A percentile compares a stretch with the other conserved stretches of the same genome.
phyloP scores from a whole-genome alignment of 2,797 vertebrate species.

The Sitta carolinensis region DNA sequence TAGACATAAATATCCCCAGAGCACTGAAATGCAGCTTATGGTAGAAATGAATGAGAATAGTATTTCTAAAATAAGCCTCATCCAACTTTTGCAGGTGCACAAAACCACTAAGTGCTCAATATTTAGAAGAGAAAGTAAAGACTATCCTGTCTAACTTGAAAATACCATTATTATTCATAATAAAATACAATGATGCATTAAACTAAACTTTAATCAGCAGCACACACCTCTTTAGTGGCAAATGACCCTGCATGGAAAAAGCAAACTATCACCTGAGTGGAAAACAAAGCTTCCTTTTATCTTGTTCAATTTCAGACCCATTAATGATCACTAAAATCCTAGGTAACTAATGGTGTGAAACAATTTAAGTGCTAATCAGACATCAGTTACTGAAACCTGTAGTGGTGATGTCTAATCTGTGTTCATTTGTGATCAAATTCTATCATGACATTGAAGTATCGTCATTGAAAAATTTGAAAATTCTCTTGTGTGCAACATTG shows the following conservation, averaged over 20 bases:
- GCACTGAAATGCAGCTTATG: neutral
- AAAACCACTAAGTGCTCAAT: neutral
- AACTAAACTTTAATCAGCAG: constrained; percentile 9
- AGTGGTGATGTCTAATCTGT: neutral
- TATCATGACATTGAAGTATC: neutral
- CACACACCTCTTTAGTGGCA: neutral
- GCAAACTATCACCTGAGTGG: neutral
- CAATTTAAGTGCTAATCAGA: constrained; percentile 23
- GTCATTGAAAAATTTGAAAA: neutral
- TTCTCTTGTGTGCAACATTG: neutral
- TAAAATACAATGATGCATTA: neutral
- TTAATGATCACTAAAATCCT: neutral
- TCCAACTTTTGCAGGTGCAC: neutral
- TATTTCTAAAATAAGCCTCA: neutral
- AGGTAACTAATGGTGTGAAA: neutral
- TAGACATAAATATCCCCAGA: neutral
- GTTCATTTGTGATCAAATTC: neutral
- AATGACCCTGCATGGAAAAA: neutral
- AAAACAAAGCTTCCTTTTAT: constrained; percentile 22
- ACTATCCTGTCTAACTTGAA: neutral
- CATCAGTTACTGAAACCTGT: neutral
- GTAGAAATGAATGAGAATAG: neutral
- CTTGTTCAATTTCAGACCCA: neutral
- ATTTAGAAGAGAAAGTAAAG: neutral
- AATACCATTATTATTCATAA: neutral